Base-by-base conservation (phyloP, 2,113 vertebrate genomes). In the Gallinago paraguaiae region DNA sequence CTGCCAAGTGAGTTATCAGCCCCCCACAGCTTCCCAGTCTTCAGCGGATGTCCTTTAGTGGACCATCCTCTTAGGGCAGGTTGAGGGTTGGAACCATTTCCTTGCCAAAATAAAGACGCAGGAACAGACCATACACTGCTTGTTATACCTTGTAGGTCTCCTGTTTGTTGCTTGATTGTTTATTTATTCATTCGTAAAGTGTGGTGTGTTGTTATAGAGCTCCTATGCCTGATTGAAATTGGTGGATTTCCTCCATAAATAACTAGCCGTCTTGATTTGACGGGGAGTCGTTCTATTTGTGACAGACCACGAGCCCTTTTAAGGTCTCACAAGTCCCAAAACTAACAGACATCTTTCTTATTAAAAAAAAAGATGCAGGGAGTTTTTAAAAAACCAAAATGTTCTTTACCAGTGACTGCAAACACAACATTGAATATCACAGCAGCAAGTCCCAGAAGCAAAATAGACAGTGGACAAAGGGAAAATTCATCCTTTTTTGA, bases 391-490 rank as follows among this genome's bases (percentile, higher is more conserved):
- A 92, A 69, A 22, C 0, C 7, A 37, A 33, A 70, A 39, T 54
- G 14, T 83, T 69, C 63, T 43, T 41, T 54, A 54, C 50, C 63
- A 56, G 56, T 18, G 27, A 31, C 76, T 74, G 64, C 63, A 90
- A 90, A 51, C 16, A 65, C 37, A 17, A 33, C 43, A 37, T 22
- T 69, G 50, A 76, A 46, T 61, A 43, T 76, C 77, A 46, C 68
- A 85, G 45, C 37, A 81, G 16, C 6, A 33, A 82, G 15, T 18
- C 78, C 37, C 63, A 76, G 50, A 82, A 94, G 59, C 31, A 93
- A 75, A 81, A 81, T 0, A 65, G 70, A 54, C 46, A 74, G 18
- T 35, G 35, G 74, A 59, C 0, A 0, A 71, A 43, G 35, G 60
- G 35, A 70, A 90, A 81, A 63, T 7, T 16, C 11, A 35, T 86